Base-by-base conservation (phyloP, 2,888 invertebrate species). In the Autographa pulchrina region DNA sequence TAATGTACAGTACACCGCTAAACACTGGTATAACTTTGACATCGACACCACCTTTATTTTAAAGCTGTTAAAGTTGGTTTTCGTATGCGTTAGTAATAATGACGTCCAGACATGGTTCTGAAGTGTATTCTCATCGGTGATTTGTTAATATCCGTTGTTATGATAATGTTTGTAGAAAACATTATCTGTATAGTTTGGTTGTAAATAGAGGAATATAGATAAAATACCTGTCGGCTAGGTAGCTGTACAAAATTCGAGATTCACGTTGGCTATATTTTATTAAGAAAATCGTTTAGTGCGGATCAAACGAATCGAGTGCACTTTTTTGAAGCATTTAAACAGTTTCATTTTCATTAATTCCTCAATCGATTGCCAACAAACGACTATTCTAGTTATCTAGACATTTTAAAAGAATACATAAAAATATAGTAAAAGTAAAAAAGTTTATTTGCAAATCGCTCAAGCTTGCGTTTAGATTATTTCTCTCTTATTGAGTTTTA, bases 1-100 rank as follows among this genome's bases (percentile, higher is more conserved):
- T 84, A 79, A 85, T 85, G 75, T 56, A 74, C 66, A 70, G 65
- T 77, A 48, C 1, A 48, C 48, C n/a, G n/a, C 48, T n/a, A n/a
- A 48, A 48, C 48, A 48, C n/a, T 48, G 48, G 5, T 48, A n/a
- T 4, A 16, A n/a, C 6, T n/a, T 48, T n/a, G 48, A 7, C 7
- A 48, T 48, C n/a, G 7, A 48, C 6, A n/a, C 6, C 48, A n/a
- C n/a, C 16, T 48, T n/a, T 48, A 14, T 48, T 48, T n/a, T 16
- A 6, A 48, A 6, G n/a, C 7, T 1, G 16, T n/a, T 48, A 48
- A 48, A n/a, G 48, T 48, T 48, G n/a, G 48, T n/a, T 48, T 48
- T 48, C 48, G n/a, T 48, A n/a, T 48, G 6, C 48, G 7, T 48
- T n/a, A n/a, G 48, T 1, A n/a, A 0, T n/a, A n/a, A 5, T 48